Base-by-base conservation (phyloP, 2,113 vertebrate genomes). In the Salvelinus alpinus region DNA sequence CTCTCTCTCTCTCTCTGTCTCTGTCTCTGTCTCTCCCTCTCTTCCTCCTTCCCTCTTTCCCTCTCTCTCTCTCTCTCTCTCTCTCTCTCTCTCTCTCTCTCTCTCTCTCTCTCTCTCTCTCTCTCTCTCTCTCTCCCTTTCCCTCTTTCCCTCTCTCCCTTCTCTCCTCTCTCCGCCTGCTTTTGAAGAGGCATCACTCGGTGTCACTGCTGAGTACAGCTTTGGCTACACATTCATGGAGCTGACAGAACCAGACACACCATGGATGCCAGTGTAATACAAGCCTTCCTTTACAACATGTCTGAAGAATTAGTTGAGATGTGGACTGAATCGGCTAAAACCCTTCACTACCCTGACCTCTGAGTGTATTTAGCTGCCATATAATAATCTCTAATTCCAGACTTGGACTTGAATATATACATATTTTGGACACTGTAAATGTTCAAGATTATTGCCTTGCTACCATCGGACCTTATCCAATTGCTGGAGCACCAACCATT, bases 101-200 rank as follows among this genome's bases (percentile, higher is more conserved):
- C 5, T 38, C 34, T 8, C 5, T 8, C 34, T 0, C 31, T 34
- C 31, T 38, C 31, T 70, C 70, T 72, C 27, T 47, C 44, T 22
- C n/a, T 62, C 48, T 20, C 29, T 62, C 22, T 69, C 22, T 38
- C 54, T 38, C 34, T 38, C 34, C 8, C 34, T 38, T 22, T 70
- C 70, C 70, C 22, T 48, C 47, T 29, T 29, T 62, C 48, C 25
- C 29, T 62, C 31, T 69, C 34, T 38, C 54, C 8, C 34, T 8
- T 38, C 34, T 38, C 34, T 38, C 38, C 8, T 11, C 72, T 57
- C 77, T 79, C 82, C 69, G 29, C 66, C 75, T 86, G 73, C 87
- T 88, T 78, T 86, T 89, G 85, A 88, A 82, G 64, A 81, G 82
- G 81, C 81, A 77, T 88, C 89, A 85, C 81, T 91, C 84, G 81